These are phyloP conservation scores for Eudemis profundana DNA, from an alignment of 2,888 invertebrate genomes.

Conservation along the genomic window DNA sequence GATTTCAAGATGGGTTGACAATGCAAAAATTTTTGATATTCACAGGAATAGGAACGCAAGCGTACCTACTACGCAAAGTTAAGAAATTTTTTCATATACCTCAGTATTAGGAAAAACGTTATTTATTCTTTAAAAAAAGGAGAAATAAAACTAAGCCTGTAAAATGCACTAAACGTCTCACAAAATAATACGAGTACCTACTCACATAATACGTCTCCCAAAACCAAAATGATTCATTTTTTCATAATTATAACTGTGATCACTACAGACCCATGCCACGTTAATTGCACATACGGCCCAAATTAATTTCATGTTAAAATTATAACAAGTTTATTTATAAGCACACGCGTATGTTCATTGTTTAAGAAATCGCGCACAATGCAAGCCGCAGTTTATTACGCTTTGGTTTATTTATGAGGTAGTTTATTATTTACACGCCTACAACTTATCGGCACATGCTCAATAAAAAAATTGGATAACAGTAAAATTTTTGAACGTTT, in stretches of 20 bases:
- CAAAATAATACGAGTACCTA: constrained; percentile 44
- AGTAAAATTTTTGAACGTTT: constrained; percentile 11
- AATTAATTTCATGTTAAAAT: constrained; percentile 29
- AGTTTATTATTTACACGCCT: constrained; percentile 60
- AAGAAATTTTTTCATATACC: too few species aligned
- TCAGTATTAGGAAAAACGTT: too few species aligned
- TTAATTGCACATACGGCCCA: constrained; percentile 26
- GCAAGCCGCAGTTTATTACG: constrained; percentile 50
- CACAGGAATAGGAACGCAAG: too few species aligned
- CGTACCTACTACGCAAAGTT: too few species aligned
- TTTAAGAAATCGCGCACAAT: constrained; percentile 11
- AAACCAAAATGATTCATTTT: constrained; percentile 56
- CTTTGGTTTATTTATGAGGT: constrained; percentile 57
- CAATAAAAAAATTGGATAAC: constrained; percentile 51
- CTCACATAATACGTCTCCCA: constrained; percentile 61
- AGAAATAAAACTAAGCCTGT: too few species aligned
- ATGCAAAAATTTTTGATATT: too few species aligned
- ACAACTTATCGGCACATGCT: constrained; percentile 56
- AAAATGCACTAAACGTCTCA: too few species aligned
- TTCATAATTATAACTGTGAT: constrained; percentile 59
- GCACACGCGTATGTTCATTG: constrained; percentile 18
- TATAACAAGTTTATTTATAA: constrained; percentile 16
- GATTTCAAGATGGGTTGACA: too few species aligned
- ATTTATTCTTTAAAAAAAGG: too few species aligned
- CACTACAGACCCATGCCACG: constrained; percentile 46